Conservation (phyloP, 2,113 vertebrate species). For the Steatornis caripensis region DNA sequence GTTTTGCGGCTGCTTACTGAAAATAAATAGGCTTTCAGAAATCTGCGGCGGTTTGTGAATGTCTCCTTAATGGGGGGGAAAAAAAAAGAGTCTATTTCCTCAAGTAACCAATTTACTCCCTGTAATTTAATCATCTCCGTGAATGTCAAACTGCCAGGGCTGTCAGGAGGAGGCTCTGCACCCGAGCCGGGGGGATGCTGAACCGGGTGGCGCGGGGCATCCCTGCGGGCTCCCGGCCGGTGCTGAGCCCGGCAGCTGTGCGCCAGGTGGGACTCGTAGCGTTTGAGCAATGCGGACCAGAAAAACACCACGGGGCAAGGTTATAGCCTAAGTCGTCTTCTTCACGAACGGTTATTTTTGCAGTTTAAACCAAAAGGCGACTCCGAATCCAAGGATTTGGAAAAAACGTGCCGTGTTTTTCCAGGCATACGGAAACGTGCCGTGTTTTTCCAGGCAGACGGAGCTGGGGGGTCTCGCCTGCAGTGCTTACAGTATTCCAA, state of each 20-base stretch:
- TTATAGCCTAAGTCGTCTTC: accelerated
- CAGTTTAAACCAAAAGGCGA: accelerated
- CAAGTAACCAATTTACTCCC: neutral
- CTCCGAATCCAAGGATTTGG: neutral
- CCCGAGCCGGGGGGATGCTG: neutral
- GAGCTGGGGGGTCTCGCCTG: neutral
- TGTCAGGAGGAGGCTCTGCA: neutral
- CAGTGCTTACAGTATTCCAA: accelerated
- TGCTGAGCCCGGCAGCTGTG: neutral
- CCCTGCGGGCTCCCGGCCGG: neutral
- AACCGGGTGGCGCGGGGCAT: too few relatives aligned
- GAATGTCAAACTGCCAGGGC: neutral
- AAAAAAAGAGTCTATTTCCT: neutral
- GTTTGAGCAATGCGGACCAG: accelerated
- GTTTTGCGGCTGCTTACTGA: neutral
- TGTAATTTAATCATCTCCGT: neutral
- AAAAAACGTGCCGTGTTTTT: accelerated
- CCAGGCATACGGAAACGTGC: neutral
- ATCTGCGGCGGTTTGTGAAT: neutral
- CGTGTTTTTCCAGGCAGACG: accelerated
- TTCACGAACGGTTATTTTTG: neutral
- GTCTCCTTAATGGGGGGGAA: neutral
- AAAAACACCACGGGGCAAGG: accelerated
- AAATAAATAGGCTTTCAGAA: neutral
- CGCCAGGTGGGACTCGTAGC: accelerated